phyloP scores from a whole-genome alignment of 2,888 invertebrate species.

The Gortyna flavago region DNA sequence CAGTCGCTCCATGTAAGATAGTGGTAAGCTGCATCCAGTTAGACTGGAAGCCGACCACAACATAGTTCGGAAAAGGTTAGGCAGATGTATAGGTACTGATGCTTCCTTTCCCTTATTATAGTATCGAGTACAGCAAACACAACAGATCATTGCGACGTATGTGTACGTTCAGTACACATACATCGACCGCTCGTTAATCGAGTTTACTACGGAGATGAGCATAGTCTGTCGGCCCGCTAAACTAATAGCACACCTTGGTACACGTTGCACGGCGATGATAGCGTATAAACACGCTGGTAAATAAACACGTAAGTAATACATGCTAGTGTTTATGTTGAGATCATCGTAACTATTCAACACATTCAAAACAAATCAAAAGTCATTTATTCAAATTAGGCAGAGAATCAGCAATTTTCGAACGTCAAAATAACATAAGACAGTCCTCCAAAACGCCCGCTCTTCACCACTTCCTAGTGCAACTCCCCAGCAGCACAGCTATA shows the following conservation, averaged over 20 bases:
- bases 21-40: no score
- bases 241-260: constrained; percentile 23
- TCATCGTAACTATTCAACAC: not conserved
- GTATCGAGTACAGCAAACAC: constrained; percentile 1
- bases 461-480: not conserved
- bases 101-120: not conserved
- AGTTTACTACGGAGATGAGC: constrained; percentile 45
- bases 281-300: constrained; percentile 3
- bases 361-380: not conserved
- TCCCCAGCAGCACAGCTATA: not conserved
- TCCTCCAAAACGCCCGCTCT: not conserved
- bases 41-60: no score
- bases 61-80: not conserved
- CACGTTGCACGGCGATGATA: constrained; percentile 27
- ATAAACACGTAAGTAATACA: constrained; percentile 3
- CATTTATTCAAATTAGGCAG: not conserved
- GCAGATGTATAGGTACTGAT: not conserved
- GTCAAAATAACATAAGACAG: not conserved
- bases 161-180: constrained; percentile 1
- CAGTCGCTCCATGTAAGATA: not conserved
- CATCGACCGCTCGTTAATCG: constrained; percentile 22
- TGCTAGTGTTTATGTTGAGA: not conserved
- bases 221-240: constrained; percentile 26
- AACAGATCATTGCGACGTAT: not conserved
- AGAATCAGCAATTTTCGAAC: not conserved